Evolutionary conservation across 1,140 invertebrate species (phyloP).

Genomic region (Rhysida immarginata): DNA sequence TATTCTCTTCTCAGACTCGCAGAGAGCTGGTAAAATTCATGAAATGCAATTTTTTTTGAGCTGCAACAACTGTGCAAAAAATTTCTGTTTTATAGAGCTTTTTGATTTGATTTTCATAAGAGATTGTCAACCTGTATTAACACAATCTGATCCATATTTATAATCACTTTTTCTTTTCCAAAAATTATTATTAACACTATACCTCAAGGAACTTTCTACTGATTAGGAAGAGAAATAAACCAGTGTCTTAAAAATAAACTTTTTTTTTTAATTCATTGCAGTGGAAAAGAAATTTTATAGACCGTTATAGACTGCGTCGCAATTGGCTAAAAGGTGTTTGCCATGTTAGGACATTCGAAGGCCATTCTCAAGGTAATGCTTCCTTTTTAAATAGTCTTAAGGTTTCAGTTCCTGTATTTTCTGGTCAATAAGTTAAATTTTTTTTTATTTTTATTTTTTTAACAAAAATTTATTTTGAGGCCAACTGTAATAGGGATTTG

Average conservation of each 20-base stretch:
- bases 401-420: no score
- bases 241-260: not conserved
- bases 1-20: no score
- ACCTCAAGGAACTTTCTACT: not conserved
- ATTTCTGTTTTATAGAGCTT: no score
- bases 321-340: slow-evolving; percentile 26
- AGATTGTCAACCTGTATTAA: not conserved
- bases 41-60: no score
- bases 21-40: no score
- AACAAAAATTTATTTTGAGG: no score
- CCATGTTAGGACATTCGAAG: slow-evolving; percentile 36
- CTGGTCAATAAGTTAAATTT: no score
- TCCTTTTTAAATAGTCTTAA: no score
- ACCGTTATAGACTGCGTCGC: slow-evolving; percentile 23
- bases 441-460: no score
- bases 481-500: no score
- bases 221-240: not conserved
- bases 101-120: not conserved
- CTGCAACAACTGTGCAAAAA: no score
- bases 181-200: not conserved
- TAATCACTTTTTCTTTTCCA: not conserved
- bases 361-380: slow-evolving; percentile 34
- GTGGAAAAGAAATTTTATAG: slow-evolving; percentile 22
- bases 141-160: not conserved
- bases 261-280: not conserved